phyloP scores from a whole-genome alignment of 1,140 invertebrate species.

The Dryas iulia region DNA sequence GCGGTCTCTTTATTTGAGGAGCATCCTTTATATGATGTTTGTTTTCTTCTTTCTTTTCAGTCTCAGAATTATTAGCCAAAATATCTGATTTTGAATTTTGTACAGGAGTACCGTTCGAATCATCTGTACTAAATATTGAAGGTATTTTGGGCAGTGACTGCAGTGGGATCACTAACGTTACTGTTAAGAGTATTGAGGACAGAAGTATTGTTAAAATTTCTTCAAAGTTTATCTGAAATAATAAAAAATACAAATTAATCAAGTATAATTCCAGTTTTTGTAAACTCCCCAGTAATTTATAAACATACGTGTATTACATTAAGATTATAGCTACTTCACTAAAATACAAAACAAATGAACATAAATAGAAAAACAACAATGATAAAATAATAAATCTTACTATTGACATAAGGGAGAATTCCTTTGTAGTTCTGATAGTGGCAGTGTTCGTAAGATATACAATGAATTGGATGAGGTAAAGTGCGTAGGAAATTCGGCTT shows the following conservation, averaged over 20 bases:
- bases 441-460: slow-evolving; percentile 84
- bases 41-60: slow-evolving; percentile 20
- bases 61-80: slow-evolving; percentile 21
- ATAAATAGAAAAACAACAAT: slow-evolving; percentile 29
- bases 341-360: not conserved
- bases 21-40: slow-evolving; percentile 39
- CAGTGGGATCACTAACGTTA: slow-evolving; percentile 85
- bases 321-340: not conserved
- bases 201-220: slow-evolving; percentile 72
- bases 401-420: slow-evolving; percentile 79
- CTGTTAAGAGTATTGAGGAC: slow-evolving; percentile 82
- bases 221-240: slow-evolving; percentile 67
- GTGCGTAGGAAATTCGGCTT: slow-evolving; percentile 86
- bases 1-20: slow-evolving; percentile 41
- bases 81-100: slow-evolving; percentile 10
- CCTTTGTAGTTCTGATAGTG: slow-evolving; percentile 77
- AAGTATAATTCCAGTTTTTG: not conserved
- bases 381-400: slow-evolving; percentile 60
- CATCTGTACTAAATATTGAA: not conserved
- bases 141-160: slow-evolving; percentile 84
- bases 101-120: not conserved
- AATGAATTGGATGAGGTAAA: slow-evolving; percentile 88
- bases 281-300: not conserved
- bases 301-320: too few relatives aligned
- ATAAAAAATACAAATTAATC: slow-evolving; percentile 26